Conservation (phyloP, 2,888 invertebrate genomes). For the Stenichneumon culpator region DNA sequence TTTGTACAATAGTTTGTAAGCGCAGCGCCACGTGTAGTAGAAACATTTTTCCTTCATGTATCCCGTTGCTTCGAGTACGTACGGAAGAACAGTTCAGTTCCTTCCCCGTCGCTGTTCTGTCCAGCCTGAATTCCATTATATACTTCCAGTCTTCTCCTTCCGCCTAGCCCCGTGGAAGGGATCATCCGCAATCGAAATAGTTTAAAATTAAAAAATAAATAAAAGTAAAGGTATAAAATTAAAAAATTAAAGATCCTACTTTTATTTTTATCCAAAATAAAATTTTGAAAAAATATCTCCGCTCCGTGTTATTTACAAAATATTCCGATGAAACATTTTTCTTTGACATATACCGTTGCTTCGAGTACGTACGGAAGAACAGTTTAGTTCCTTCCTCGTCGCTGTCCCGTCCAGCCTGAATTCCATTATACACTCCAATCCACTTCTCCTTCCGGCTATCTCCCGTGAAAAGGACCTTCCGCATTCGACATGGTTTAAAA, state of each 20-base stretch:
- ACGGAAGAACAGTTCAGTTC: background rate
- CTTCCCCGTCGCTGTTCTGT: constrained; percentile 15
- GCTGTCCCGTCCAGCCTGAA: constrained; percentile 50
- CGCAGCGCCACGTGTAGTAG: constrained; percentile 11
- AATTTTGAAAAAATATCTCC: no score
- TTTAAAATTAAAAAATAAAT: no score
- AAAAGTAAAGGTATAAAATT: no score
- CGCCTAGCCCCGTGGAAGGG: no score
- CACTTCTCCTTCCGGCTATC: background rate
- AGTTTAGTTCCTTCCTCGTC: background rate
- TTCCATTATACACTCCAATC: constrained; percentile 51
- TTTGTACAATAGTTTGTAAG: constrained; percentile 41
- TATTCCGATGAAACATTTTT: constrained; percentile 52
- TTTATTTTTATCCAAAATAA: no score
- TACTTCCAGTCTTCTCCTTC: background rate
- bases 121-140: constrained; percentile 61
- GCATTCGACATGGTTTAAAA: no score
- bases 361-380: background rate
- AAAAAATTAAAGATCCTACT: no score
- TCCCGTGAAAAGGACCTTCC: no score
- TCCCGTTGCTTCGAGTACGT: constrained; percentile 1
- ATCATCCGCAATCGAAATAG: no score
- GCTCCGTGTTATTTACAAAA: no score
- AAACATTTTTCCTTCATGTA: constrained; percentile 65
- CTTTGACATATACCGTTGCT: constrained; percentile 44